Evolutionary conservation across 2,113 vertebrate species (phyloP).

Genomic region (Corvus hawaiiensis): DNA sequence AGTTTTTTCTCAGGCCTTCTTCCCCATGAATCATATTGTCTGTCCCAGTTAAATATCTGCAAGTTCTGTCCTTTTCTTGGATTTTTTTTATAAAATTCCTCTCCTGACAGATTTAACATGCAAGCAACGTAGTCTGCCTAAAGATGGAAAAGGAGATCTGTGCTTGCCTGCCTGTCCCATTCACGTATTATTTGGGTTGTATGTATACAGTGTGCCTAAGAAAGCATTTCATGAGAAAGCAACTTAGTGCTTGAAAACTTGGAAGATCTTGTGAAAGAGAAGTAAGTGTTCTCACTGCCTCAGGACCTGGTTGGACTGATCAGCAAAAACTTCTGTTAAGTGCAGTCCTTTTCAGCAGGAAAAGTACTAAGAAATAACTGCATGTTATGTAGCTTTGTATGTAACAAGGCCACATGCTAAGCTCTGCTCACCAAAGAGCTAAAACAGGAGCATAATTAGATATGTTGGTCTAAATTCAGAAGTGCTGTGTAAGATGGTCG

Average conservation of each 20-base stretch:
- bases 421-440: not conserved
- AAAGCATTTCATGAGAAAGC: not conserved
- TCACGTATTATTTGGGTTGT: not conserved
- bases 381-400: rapidly evolving
- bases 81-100: not conserved
- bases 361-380: not conserved
- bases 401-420: not conserved
- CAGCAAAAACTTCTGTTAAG: not conserved
- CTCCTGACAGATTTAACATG: not conserved
- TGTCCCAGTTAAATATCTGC: not conserved
- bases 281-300: not conserved
- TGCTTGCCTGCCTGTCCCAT: not conserved
- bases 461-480: constrained; percentile 29
- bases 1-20: not conserved
- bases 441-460: not conserved
- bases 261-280: not conserved
- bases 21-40: not conserved
- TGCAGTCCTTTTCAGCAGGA: not conserved
- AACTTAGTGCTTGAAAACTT: not conserved
- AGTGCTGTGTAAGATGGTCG: not conserved
- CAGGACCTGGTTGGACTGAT: not conserved
- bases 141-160: not conserved
- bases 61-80: not conserved
- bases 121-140: not conserved
- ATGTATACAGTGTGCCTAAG: not conserved